These are phyloP conservation scores for Cirrhinus mrigala DNA, from an alignment of 2,797 vertebrate species.

Conservation along the genomic window DNA sequence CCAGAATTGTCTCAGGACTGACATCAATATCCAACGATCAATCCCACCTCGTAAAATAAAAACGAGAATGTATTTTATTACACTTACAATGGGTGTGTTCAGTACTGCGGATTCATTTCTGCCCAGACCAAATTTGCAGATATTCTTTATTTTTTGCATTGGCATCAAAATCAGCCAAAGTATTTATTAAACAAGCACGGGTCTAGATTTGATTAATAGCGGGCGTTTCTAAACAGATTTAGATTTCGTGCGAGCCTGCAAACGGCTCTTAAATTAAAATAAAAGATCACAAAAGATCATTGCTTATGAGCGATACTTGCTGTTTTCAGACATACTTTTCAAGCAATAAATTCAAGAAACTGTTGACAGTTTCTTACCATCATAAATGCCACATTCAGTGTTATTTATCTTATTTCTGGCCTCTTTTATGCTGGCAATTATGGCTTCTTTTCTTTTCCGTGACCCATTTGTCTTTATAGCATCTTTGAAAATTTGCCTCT, in stretches of 20 bases:
- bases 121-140: not conserved
- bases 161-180: not conserved
- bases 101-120: not conserved
- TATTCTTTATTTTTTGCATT: not conserved
- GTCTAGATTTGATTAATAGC: not conserved
- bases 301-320: not conserved
- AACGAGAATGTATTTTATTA: conserved; percentile 27
- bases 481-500: conserved; percentile 3
- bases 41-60: conserved; percentile 40
- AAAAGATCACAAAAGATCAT: not conserved
- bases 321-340: not conserved
- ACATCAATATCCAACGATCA: conserved; percentile 30
- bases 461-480: conserved; percentile 13
- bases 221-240: not conserved
- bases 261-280: not conserved
- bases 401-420: not conserved
- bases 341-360: not conserved
- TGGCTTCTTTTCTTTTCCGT: conserved; percentile 18
- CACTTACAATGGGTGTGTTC: not conserved
- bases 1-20: not conserved
- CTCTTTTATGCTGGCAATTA: conserved; percentile 12
- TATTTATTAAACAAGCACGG: not conserved
- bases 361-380: not conserved
- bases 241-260: not conserved
- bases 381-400: not conserved